phyloP scores from a whole-genome alignment of 2,113 vertebrate species.

The Cygnus atratus region DNA sequence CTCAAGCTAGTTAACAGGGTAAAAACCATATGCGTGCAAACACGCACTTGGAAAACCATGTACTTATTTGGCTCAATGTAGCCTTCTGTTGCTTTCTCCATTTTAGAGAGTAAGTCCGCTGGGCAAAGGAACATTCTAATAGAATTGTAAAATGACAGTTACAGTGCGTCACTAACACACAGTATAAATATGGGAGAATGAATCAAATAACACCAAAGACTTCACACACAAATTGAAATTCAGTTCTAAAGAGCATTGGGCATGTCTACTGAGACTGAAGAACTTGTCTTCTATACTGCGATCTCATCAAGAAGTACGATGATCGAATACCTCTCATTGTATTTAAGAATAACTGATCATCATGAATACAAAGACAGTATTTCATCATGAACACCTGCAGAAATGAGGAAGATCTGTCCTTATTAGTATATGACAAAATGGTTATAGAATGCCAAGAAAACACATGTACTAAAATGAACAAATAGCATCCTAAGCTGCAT shows the following conservation, averaged over 20 bases:
- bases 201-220: not conserved
- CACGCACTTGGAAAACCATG: accelerated
- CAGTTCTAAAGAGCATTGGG: not conserved
- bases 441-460: not conserved
- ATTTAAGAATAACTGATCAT: not conserved
- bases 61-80: not conserved
- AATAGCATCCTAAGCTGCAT: not conserved
- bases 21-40: not conserved
- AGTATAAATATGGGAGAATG: not conserved
- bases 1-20: not conserved
- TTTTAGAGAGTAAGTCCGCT: not conserved
- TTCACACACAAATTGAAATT: not conserved
- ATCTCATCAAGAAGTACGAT: not conserved
- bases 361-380: not conserved
- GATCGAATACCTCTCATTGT: not conserved
- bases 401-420: not conserved
- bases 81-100: not conserved
- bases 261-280: not conserved
- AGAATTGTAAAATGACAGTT: not conserved
- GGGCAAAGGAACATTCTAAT: not conserved
- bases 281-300: not conserved
- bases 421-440: not conserved
- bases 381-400: not conserved
- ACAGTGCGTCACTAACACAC: not conserved
- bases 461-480: not conserved